Evolutionary conservation across 2,113 vertebrate species (phyloP).

Genomic region (Mola mola): DNA sequence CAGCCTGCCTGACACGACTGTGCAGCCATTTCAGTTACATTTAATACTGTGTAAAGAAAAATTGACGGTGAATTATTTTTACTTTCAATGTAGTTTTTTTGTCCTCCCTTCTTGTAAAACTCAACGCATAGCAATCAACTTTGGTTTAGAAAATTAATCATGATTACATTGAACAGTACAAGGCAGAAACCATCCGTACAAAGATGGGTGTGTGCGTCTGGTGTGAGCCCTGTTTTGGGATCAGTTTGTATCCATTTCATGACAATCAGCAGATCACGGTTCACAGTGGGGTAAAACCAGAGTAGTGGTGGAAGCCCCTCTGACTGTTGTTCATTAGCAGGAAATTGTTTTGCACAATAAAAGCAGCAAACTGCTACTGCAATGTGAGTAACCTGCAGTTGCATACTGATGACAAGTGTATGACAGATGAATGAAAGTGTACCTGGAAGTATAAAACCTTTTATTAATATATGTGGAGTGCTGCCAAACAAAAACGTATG

Average conservation of each 20-base stretch:
- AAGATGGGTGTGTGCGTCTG: constrained; percentile 50
- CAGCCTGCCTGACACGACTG: not conserved
- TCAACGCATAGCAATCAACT: constrained; percentile 18
- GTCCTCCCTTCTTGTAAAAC: constrained; percentile 10
- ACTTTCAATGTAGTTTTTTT: too few relatives aligned
- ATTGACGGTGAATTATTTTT: too few relatives aligned
- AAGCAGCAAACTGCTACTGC: constrained; percentile 6
- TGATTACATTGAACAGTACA: constrained; percentile 57
- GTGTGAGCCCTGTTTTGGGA: constrained; percentile 15
- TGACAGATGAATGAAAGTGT: not conserved
- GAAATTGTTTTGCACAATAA: constrained; percentile 25
- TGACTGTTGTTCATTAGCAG: constrained; percentile 6
- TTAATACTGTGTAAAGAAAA: too few relatives aligned
- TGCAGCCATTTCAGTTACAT: not conserved
- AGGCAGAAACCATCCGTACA: constrained; percentile 55
- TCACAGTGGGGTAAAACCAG: constrained; percentile 7
- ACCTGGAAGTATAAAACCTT: constrained; percentile 10
- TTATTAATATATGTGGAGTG: constrained; percentile 12
- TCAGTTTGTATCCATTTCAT: too few relatives aligned
- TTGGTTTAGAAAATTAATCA: constrained; percentile 45
- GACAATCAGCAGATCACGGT: too few relatives aligned
- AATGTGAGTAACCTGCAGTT: too few relatives aligned
- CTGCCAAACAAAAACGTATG: not conserved
- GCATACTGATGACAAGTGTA: constrained; percentile 15
- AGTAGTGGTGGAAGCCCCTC: constrained; percentile 1